Conservation (phyloP, 2,113 vertebrate species). For the Ranitomeya variabilis region DNA sequence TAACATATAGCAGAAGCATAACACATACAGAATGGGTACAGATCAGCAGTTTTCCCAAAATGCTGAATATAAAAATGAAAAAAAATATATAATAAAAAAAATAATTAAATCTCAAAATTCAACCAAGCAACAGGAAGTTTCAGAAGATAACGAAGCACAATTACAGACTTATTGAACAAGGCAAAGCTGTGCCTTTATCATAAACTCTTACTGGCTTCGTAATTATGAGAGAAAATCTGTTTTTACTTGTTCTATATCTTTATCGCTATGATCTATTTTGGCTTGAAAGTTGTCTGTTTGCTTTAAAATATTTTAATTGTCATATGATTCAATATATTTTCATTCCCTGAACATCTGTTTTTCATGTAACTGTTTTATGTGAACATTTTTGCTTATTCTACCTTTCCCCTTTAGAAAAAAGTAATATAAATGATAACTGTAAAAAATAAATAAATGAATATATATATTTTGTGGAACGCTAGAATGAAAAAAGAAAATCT, state of each 20-base stretch:
- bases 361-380: conserved; percentile 61
- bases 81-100: not conserved
- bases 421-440: not conserved
- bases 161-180: not conserved
- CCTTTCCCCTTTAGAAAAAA: not conserved
- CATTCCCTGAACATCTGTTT: conserved; percentile 66
- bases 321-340: conserved; percentile 66
- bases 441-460: not conserved
- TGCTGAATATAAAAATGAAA: not conserved
- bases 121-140: not conserved
- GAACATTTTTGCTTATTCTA: conserved; percentile 56
- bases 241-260: conserved; percentile 19
- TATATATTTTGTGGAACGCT: not conserved
- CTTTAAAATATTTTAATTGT: conserved; percentile 66
- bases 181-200: not conserved
- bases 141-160: not conserved
- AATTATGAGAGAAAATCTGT: conserved; percentile 62
- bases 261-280: conserved; percentile 60
- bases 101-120: not conserved
- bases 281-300: conserved; percentile 67
- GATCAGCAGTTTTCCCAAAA: not conserved
- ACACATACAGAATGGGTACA: not conserved
- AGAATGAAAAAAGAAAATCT: not conserved
- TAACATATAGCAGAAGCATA: not conserved
- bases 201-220: conserved; percentile 12